Percentiles rank a stretch among this genome's conserved stretches.
Evolutionary conservation across 2,888 invertebrate genomes (phyloP).

Genomic region (Nudaria mundana): DNA sequence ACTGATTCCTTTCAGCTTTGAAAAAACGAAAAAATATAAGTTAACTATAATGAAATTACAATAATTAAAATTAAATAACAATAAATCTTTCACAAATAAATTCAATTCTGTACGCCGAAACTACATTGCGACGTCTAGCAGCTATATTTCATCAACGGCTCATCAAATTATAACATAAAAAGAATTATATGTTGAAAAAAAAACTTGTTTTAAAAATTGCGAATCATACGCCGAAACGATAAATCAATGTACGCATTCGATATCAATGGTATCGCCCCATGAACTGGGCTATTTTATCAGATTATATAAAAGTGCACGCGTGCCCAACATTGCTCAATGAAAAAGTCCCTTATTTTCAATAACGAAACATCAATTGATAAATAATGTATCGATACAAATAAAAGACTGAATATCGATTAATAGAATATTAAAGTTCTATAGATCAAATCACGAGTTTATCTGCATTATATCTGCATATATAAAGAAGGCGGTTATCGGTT

Average conservation of each 20-base stretch:
- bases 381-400: constrained; percentile 35
- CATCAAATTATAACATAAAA: constrained; percentile 48
- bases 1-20: too few species aligned
- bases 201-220: constrained; percentile 52
- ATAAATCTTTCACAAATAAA: constrained; percentile 23
- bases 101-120: constrained; percentile 17
- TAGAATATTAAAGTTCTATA: constrained; percentile 67
- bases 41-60: too few species aligned
- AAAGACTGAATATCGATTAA: constrained; percentile 51
- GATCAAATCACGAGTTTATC: constrained; percentile 50
- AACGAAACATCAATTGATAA: constrained; percentile 61
- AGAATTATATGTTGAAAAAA: constrained; percentile 35
- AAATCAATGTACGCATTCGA: constrained; percentile 66
- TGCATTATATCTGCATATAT: constrained; percentile 61
- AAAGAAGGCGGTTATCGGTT: constrained; percentile 52
- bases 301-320: constrained; percentile 66
- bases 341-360: constrained; percentile 63
- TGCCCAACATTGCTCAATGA: constrained; percentile 58
- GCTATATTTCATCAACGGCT: constrained; percentile 48
- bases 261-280: constrained; percentile 64
- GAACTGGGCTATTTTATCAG: constrained; percentile 67
- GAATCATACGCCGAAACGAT: constrained; percentile 60
- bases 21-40: too few species aligned
- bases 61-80: constrained; percentile 14
- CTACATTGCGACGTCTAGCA: constrained; percentile 22